Conservation (phyloP, 2,113 vertebrate species). For the Mobula hypostoma region DNA sequence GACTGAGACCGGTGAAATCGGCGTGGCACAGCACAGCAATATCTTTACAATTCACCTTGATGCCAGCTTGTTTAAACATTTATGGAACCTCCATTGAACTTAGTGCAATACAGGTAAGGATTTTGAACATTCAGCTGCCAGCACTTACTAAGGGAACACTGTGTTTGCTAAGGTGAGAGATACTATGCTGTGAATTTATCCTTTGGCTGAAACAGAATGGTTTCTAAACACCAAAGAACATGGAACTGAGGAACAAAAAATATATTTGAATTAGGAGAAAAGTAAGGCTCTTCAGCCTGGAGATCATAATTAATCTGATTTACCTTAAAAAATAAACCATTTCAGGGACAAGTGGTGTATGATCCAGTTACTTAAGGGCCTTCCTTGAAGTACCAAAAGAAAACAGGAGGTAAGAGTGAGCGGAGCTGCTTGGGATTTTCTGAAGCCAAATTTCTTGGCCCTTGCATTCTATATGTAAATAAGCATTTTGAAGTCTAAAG, state of each 20-base stretch:
- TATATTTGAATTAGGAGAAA: too few relatives aligned
- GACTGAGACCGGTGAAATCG: background rate
- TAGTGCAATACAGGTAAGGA: background rate
- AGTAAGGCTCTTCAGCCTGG: too few relatives aligned
- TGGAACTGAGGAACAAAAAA: background rate
- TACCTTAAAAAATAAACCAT: too few relatives aligned
- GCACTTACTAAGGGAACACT: background rate
- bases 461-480: background rate
- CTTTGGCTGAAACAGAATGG: background rate
- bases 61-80: background rate
- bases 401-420: background rate
- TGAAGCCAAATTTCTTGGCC: background rate
- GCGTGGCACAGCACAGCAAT: background rate
- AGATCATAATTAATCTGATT: too few relatives aligned
- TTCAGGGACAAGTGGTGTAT: background rate
- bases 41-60: background rate
- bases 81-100: background rate
- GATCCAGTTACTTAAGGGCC: background rate
- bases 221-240: background rate
- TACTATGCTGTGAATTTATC: background rate
- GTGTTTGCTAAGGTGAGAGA: background rate
- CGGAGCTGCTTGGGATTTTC: background rate
- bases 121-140: background rate
- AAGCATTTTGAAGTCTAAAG: background rate
- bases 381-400: background rate